These are phyloP conservation scores for Trachemys scripta DNA, from an alignment of 2,113 vertebrate genomes.

Conservation along the genomic window DNA sequence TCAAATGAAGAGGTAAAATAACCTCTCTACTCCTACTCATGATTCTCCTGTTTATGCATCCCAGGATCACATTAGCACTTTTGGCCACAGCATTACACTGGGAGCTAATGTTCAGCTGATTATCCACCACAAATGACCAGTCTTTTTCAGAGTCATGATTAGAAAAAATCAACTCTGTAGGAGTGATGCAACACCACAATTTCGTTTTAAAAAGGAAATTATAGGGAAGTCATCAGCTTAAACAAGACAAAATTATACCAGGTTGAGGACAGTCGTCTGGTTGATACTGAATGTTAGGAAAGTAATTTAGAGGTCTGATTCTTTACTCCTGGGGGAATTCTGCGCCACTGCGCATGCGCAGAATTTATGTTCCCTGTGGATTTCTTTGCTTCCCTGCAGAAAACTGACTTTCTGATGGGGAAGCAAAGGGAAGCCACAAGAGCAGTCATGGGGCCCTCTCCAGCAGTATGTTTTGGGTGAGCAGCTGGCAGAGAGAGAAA, in stretches of 20 bases:
- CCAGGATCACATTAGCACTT: neutral
- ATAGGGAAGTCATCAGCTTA: neutral
- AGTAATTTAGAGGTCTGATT: neutral
- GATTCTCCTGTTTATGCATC: neutral
- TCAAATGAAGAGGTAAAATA: neutral
- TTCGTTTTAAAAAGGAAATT: neutral
- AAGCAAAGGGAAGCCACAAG: too few species aligned
- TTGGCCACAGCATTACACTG: neutral
- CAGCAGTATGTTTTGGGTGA: too few species aligned
- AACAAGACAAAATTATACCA: neutral
- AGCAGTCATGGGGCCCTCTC: too few species aligned
- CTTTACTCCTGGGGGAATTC: too few species aligned
- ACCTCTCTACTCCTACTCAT: neutral
- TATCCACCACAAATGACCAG: neutral
- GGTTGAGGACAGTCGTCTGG: neutral
- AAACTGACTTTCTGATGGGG: too few species aligned
- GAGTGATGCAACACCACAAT: neutral
- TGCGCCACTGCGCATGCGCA: too few species aligned
- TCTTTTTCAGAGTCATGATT: neutral
- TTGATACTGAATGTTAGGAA: neutral
- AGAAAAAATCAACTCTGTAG: neutral
- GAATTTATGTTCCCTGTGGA: too few species aligned
- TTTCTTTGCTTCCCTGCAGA: too few species aligned
- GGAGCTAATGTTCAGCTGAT: neutral
- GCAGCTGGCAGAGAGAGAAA: too few species aligned